Conservation (phyloP, 2,888 invertebrate species). For the Coleophora deauratella region DNA sequence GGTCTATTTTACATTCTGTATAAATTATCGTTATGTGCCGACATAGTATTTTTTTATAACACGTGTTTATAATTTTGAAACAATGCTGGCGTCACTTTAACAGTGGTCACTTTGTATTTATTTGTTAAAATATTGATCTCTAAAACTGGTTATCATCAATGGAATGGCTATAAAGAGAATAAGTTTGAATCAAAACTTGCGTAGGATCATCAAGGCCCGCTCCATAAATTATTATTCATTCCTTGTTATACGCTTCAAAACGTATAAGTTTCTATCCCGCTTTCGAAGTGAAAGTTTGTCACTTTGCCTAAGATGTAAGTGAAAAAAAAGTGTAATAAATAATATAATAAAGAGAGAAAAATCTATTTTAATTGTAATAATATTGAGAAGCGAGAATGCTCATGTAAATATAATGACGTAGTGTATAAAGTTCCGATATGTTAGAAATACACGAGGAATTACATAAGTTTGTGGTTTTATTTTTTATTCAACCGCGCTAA, state of each 20-base stretch:
- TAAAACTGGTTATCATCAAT: too few relatives aligned
- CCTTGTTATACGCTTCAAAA: neutral
- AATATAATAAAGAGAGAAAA: constrained; percentile 66
- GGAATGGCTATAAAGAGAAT: too few relatives aligned
- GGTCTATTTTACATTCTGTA: too few relatives aligned
- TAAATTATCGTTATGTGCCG: too few relatives aligned
- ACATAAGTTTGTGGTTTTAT: constrained; percentile 29
- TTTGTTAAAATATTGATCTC: too few relatives aligned
- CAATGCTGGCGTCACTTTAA: too few relatives aligned
- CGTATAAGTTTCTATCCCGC: constrained; percentile 15
- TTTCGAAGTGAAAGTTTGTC: constrained; percentile 46
- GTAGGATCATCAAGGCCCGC: too few relatives aligned
- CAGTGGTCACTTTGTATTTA: too few relatives aligned
- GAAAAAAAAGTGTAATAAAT: constrained; percentile 55
- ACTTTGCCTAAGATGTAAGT: constrained; percentile 60
- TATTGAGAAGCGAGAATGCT: constrained; percentile 70
- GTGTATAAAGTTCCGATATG: constrained; percentile 68
- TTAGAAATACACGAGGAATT: constrained; percentile 66
- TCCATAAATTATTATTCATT: neutral
- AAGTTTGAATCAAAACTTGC: too few relatives aligned
- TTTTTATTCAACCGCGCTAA: neutral
- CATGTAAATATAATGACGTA: constrained; percentile 70
- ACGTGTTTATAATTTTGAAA: too few relatives aligned
- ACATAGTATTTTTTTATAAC: too few relatives aligned
- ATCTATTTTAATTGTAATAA: constrained; percentile 68